Base-by-base conservation (phyloP, 2,888 invertebrate genomes). In the Augochlorella aurata region DNA sequence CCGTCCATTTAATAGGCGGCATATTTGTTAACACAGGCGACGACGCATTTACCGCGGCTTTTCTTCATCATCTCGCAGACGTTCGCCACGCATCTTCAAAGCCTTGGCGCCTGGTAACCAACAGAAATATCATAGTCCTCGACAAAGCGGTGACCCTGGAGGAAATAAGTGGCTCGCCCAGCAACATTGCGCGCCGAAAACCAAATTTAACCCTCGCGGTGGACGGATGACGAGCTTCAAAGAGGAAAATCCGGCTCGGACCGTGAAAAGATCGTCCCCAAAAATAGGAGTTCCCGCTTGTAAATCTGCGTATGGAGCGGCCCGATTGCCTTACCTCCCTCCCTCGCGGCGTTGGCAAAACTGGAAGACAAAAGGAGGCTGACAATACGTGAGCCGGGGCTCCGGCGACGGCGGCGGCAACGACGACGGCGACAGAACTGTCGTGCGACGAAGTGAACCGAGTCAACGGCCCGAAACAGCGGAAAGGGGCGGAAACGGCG, bases 401-500 rank as follows among this genome's bases (percentile, higher is more conserved):
- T 38, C 3, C 38, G 38, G 38, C 38, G 38, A 38, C 38, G 38
- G 38, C 38, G 38, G 38, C 38, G 38, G 38, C 38, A 7, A 38
- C 38, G 38, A 38, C 38, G 38, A 38, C 82, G 82, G 85, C 85
- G 84, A 89, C 89, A 85, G 86, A 88, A 82, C 79, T 86, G 85
- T 84, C 84, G 83, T 82, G 85, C 81, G 87, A 84, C 83, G 78
- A 87, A 89, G 89, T 88, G 83, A 84, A 82, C 77, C 85, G 87
- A 89, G 90, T 90, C 90, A 90, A 90, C 86, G 90, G 85, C 89
- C 91, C 89, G 89, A 83, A 79, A 83, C 79, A 82, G 86, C 88
- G 89, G 86, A 91, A 38, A 88, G 88, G 88, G 88, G 89, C 90
- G 90, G 90, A 90, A 91, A 89, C 87, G 85, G 83, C 86, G 85